These are phyloP conservation scores for Pygocentrus nattereri DNA, from an alignment of 2,797 vertebrate genomes.

Conservation along the genomic window DNA sequence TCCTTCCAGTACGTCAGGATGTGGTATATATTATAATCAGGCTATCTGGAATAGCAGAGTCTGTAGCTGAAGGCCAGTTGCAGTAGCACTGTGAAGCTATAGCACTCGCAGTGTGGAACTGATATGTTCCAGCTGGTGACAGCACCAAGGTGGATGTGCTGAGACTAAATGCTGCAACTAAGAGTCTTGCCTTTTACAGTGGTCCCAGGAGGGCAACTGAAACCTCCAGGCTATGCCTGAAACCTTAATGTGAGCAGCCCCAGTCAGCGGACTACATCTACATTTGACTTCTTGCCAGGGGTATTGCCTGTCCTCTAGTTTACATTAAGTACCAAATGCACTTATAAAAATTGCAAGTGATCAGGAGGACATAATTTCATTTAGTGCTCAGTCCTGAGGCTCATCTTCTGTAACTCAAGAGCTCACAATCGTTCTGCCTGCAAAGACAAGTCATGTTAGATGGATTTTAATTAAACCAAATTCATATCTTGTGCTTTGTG, in stretches of 20 bases:
- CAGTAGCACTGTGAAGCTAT: background rate
- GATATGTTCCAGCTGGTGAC: background rate
- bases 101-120: background rate
- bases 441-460: conserved; percentile 17
- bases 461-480: conserved; percentile 32
- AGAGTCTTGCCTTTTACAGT: conserved; percentile 66
- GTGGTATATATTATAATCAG: background rate
- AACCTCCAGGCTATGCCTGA: conserved; percentile 50
- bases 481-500: background rate
- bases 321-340: conserved; percentile 67
- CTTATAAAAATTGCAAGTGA: conserved; percentile 62
- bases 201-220: conserved; percentile 65
- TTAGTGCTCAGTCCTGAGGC: conserved; percentile 50
- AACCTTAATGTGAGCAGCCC: conserved; percentile 45
- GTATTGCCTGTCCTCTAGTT: conserved; percentile 70
- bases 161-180: conserved; percentile 62
- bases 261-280: conserved; percentile 48
- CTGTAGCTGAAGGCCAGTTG: background rate
- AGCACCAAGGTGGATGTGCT: conserved; percentile 6
- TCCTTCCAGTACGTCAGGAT: background rate
- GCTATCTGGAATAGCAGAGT: background rate
- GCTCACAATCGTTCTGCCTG: conserved; percentile 49
- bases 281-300: conserved; percentile 58
- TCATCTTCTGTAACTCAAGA: conserved; percentile 39
- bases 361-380: conserved; percentile 45